These are phyloP conservation scores for Parasteatoda tepidariorum DNA, from an alignment of 1,140 invertebrate species.

Conservation along the genomic window DNA sequence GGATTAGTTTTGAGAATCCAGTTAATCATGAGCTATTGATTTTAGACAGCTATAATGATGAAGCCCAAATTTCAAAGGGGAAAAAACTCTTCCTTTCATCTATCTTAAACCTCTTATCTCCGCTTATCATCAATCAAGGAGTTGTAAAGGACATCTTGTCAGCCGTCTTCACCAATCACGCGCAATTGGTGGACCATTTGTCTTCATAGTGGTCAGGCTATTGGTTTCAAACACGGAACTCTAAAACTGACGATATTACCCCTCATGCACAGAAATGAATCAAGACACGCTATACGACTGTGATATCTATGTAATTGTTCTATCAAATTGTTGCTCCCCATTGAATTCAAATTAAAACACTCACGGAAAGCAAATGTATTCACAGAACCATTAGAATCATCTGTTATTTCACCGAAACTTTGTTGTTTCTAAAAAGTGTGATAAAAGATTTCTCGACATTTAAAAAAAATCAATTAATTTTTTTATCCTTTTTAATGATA, in stretches of 20 bases:
- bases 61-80: background rate
- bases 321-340: background rate
- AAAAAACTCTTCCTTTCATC: conserved; percentile 1
- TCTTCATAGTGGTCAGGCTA: conserved; percentile 15
- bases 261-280: background rate
- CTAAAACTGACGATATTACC: background rate
- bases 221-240: background rate
- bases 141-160: conserved; percentile 15
- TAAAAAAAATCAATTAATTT: too few relatives aligned
- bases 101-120: background rate
- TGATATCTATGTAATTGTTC: background rate
- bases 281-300: background rate
- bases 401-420: too few relatives aligned
- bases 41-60: background rate
- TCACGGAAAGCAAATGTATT: too few relatives aligned
- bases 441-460: too few relatives aligned
- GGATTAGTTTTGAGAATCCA: background rate
- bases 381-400: too few relatives aligned
- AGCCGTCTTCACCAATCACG: conserved; percentile 22
- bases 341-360: too few relatives aligned
- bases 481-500: too few relatives aligned
- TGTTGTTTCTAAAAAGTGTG: too few relatives aligned
- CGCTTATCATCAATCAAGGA: conserved; percentile 3
- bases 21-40: background rate
- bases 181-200: conserved; percentile 19